A percentile compares a stretch with the other conserved stretches of the same genome.
Evolutionary conservation across 1,140 invertebrate genomes (phyloP).

Genomic region (Pectinophora gossypiella): DNA sequence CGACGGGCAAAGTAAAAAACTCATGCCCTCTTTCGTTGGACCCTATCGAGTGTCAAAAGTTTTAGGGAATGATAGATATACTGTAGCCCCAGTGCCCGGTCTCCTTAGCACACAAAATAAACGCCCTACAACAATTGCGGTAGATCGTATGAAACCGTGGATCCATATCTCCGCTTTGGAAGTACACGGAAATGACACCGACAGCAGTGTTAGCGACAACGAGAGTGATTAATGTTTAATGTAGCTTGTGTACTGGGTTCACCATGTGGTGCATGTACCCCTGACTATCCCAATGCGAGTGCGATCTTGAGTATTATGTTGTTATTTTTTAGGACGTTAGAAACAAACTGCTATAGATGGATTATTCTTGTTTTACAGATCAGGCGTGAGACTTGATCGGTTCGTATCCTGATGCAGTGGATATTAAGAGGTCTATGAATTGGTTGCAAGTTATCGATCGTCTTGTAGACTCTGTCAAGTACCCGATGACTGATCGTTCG

Average conservation of each 20-base stretch:
- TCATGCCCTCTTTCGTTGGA: neutral
- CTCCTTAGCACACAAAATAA: neutral
- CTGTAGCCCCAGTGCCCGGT: neutral
- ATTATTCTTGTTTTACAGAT: neutral
- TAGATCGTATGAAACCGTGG: neutral
- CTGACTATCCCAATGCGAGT: neutral
- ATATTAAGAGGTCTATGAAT: too few species aligned
- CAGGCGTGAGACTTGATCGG: neutral
- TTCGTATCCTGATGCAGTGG: neutral
- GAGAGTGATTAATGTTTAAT: neutral
- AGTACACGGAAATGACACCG: neutral
- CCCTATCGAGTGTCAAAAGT: neutral
- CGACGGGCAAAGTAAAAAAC: constrained; percentile 1
- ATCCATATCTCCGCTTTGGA: neutral
- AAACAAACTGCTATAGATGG: neutral
- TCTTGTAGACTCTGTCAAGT: too few species aligned
- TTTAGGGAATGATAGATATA: neutral
- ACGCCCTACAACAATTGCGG: neutral
- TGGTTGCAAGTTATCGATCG: too few species aligned
- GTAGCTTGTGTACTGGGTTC: neutral
- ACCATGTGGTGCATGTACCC: neutral
- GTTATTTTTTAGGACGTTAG: neutral
- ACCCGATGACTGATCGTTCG: too few species aligned
- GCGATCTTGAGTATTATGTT: too few species aligned
- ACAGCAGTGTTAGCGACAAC: neutral